These are phyloP conservation scores for Zoanthus solanderi DNA, from an alignment of 92 coral and sea anemone genomes.

Conservation along the genomic window DNA sequence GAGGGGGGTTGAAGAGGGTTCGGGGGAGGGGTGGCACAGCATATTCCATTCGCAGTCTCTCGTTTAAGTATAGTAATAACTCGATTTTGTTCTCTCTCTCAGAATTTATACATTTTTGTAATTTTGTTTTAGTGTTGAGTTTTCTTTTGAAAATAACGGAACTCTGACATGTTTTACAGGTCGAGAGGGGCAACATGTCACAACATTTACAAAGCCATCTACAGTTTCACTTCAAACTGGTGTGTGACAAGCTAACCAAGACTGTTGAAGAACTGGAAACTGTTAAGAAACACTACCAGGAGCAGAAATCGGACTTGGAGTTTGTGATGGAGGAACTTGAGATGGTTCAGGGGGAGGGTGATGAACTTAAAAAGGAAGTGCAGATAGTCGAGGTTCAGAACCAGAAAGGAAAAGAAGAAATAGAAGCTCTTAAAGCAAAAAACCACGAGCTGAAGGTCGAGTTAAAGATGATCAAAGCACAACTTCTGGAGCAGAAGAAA, in stretches of 20 bases:
- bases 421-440: conserved; percentile 18
- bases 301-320: conserved; percentile 39
- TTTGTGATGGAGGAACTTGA: conserved; percentile 46
- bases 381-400: not conserved
- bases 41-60: too few species aligned
- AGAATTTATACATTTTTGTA: too few species aligned
- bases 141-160: too few species aligned
- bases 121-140: too few species aligned
- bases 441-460: conserved; percentile 35
- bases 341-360: conserved; percentile 40
- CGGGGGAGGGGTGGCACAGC: too few species aligned
- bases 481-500: conserved; percentile 31
- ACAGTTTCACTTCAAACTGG: conserved; percentile 35
- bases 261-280: conserved; percentile 12
- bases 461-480: conserved; percentile 37
- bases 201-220: conserved; percentile 40
- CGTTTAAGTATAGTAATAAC: too few species aligned
- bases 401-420: conserved; percentile 32
- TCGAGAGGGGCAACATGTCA: conserved; percentile 19
- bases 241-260: conserved; percentile 12
- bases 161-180: not conserved
- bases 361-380: conserved; percentile 28
- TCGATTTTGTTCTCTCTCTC: too few species aligned
- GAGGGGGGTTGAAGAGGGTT: too few species aligned
- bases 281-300: conserved; percentile 35